phyloP scores from a whole-genome alignment of 1,140 invertebrate genomes.

The Macrobrachium nipponense region DNA sequence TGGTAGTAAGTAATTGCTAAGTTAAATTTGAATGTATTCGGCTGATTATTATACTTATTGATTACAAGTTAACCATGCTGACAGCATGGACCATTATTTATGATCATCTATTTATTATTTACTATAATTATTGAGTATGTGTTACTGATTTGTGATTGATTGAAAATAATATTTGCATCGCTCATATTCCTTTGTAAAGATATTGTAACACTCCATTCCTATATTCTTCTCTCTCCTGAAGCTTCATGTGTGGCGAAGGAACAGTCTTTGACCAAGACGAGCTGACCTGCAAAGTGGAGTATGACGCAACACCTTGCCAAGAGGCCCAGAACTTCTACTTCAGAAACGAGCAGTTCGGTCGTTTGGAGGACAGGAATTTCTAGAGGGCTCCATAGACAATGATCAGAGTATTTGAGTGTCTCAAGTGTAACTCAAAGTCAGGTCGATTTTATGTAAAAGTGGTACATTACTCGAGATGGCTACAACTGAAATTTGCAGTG shows the following conservation, averaged over 20 bases:
- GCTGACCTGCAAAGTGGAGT: constrained; percentile 22
- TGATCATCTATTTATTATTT: too few relatives aligned
- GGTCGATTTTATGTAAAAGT: not conserved
- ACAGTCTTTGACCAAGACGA: constrained; percentile 32
- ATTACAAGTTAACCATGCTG: too few relatives aligned
- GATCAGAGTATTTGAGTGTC: not conserved
- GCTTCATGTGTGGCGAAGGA: constrained; percentile 42
- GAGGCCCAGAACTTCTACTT: constrained; percentile 13
- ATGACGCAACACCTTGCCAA: constrained; percentile 16
- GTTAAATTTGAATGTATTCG: too few relatives aligned
- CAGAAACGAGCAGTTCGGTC: not conserved
- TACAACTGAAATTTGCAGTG: too few relatives aligned
- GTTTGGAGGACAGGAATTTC: too few relatives aligned
- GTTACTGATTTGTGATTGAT: too few relatives aligned
- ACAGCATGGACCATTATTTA: too few relatives aligned
- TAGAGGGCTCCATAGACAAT: not conserved
- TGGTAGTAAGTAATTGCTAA: not conserved
- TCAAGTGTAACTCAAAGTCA: not conserved
- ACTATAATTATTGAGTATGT: too few relatives aligned
- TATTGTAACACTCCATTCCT: not conserved
- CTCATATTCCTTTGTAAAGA: not conserved
- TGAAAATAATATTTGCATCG: not conserved
- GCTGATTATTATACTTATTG: too few relatives aligned
- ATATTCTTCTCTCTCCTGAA: not conserved
- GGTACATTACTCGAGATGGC: too few relatives aligned